phyloP scores from a whole-genome alignment of 2,113 vertebrate genomes.

The Tachysurus fulvidraco region DNA sequence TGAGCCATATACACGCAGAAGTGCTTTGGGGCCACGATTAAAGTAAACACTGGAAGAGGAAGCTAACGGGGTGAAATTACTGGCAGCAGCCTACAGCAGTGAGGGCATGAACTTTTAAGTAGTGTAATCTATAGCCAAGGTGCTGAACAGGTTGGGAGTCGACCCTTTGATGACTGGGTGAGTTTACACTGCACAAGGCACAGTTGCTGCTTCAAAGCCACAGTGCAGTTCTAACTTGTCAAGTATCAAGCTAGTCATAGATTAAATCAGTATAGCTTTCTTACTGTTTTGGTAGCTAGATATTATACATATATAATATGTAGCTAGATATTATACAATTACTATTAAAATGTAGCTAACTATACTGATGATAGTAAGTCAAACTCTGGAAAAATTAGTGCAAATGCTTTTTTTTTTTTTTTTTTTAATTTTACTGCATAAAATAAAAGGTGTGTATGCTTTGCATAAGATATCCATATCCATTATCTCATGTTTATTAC shows the following conservation, averaged over 20 bases:
- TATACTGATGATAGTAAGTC: background rate
- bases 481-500: too few relatives aligned
- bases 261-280: background rate
- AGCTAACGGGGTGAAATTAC: slow-evolving; percentile 58
- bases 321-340: background rate
- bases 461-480: background rate
- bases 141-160: background rate
- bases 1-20: slow-evolving; percentile 37
- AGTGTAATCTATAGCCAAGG: slow-evolving; percentile 19
- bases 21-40: slow-evolving; percentile 55
- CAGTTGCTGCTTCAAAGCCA: slow-evolving; percentile 35
- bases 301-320: background rate
- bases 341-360: background rate
- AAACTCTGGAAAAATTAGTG: background rate
- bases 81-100: slow-evolving; percentile 56
- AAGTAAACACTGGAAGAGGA: slow-evolving; percentile 63
- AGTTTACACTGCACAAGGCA: background rate
- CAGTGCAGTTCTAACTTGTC: background rate
- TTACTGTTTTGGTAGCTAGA: background rate
- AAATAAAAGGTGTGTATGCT: background rate
- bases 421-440: background rate
- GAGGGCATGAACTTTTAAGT: slow-evolving; percentile 34
- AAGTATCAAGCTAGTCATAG: background rate
- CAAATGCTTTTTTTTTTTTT: background rate
- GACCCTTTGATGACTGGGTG: slow-evolving; percentile 7